A percentile compares a stretch with the other conserved stretches of the same genome.
phyloP scores from a whole-genome alignment of 2,797 vertebrate species.

The Leptodactylus fallax region DNA sequence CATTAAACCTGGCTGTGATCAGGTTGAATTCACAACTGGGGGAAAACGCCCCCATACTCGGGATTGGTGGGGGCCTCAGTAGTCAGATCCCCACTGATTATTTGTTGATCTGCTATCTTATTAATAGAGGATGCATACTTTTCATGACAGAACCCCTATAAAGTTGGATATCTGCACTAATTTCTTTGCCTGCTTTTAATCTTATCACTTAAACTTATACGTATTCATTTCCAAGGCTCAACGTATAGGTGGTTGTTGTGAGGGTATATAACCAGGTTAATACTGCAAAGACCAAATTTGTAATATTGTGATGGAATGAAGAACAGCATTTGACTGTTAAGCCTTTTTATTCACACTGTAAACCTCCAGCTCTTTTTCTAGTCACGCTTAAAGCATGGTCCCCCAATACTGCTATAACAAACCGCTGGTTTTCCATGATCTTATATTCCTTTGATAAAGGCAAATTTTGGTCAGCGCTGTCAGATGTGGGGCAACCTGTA shows the following conservation, averaged over 20 bases:
- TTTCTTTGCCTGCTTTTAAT: too few species aligned
- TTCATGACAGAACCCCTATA: too few species aligned
- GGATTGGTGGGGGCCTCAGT: too few species aligned
- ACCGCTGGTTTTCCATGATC: background rate
- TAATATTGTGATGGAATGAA: background rate
- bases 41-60: too few species aligned
- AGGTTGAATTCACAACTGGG: too few species aligned
- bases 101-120: too few species aligned
- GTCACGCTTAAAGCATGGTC: conserved; percentile 81
- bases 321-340: conserved; percentile 35
- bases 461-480: background rate
- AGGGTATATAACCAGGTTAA: background rate
- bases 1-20: too few species aligned
- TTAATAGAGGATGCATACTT: too few species aligned
- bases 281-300: background rate
- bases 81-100: too few species aligned
- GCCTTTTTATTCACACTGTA: background rate
- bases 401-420: conserved; percentile 76
- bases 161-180: too few species aligned
- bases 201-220: too few species aligned
- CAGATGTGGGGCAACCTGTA: conserved; percentile 16
- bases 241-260: background rate
- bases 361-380: conserved; percentile 59
- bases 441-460: background rate
- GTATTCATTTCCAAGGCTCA: background rate